Evolutionary conservation across 2,888 invertebrate species (phyloP), one percentile per base, ranked within the genome.

Genomic region (Spisula subtruncata): DNA sequence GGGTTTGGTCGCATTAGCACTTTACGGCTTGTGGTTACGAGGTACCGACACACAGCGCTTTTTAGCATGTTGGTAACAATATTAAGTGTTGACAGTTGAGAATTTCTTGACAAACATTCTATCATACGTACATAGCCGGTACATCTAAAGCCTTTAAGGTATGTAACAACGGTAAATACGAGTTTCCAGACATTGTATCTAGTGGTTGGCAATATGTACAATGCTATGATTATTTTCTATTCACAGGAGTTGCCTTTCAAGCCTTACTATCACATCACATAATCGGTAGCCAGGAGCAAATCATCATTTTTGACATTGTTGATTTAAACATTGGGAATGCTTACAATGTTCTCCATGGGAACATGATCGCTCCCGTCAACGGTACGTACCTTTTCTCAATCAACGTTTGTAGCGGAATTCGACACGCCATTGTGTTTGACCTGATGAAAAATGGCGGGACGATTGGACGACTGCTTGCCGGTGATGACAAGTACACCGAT

Each of bases 371-470:
- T 10, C 81, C 86, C 14, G n/a, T 82, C 18, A 48, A 66, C 41
- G 86, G 86, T 41, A 86, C 81, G 35, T 86, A 86, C 29, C 81
- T 86, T 16, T 86, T 86, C 48, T 81, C 86, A 1, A 25, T 86
- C 18, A 54, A n/a, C 25, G 71, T 48, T 18, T 86, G 86, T 82
- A 56, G 56, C 6, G 29, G 54, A 6, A n/a, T 1, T 8, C 2
- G 4, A 12, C 86, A 86, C 41, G n/a, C 29, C 29, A 86, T 86
- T 29, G 82, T 66, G 25, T 46, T 86, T 25, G 60, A 81, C 20
- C 66, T 86, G 0, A n/a, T 66, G 48, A 46, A 66, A 20, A 86
- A 86, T 29, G 32, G 29, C 0, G 48, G 16, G 6, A 20, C 66
- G 16, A 32, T 86, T 2, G 71, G 71, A 8, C 75, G 48, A 46